Percentiles rank a stretch among this genome's conserved stretches.
Conservation (phyloP, 2,888 invertebrate species). For the Eupithecia abbreviata region DNA sequence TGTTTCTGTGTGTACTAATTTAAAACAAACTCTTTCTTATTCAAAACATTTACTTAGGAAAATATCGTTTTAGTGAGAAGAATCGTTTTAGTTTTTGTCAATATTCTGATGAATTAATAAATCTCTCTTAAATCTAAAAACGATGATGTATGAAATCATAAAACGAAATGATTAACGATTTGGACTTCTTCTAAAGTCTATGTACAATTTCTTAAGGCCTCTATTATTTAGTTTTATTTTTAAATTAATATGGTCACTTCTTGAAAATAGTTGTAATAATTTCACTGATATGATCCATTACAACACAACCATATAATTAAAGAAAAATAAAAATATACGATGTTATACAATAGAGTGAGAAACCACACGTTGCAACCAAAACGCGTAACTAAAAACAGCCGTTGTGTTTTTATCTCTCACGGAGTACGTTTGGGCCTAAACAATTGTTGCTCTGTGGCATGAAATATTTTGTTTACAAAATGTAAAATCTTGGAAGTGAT, state of each 20-base stretch:
- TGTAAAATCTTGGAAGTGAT: constrained; percentile 51
- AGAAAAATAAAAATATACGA: too few relatives aligned
- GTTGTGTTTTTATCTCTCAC: not conserved
- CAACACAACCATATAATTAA: not conserved
- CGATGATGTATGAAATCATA: too few relatives aligned
- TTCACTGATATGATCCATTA: not conserved
- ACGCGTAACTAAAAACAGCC: not conserved
- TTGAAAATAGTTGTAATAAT: not conserved
- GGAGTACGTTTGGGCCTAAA: constrained; percentile 20
- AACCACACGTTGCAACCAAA: not conserved
- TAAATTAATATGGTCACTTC: not conserved
- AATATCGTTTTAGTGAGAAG: too few relatives aligned
- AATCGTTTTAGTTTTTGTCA: not conserved
- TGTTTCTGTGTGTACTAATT: constrained; percentile 2
- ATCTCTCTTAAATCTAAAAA: not conserved
- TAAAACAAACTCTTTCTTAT: not conserved
- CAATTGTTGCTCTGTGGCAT: constrained; percentile 27
- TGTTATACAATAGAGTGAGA: too few relatives aligned
- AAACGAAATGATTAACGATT: too few relatives aligned
- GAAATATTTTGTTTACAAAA: constrained; percentile 49
- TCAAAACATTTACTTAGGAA: not conserved
- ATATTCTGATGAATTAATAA: not conserved
- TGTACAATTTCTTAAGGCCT: not conserved
- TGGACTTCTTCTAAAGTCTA: too few relatives aligned
- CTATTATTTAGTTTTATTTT: not conserved